Evolutionary conservation across 1,140 invertebrate genomes (phyloP).

Genomic region (Procambarus virginalis): DNA sequence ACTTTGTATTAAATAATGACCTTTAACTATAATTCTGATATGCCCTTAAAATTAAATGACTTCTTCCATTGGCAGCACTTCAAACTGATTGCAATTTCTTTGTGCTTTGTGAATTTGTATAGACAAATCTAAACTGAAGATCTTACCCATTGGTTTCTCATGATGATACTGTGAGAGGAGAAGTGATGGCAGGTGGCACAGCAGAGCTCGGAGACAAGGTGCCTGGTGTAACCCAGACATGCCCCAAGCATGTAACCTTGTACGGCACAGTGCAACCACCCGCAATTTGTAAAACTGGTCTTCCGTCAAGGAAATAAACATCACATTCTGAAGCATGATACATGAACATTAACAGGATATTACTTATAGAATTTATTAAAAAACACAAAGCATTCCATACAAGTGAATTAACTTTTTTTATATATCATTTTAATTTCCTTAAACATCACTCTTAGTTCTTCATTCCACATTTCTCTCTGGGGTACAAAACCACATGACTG

Average conservation of each 20-base stretch:
- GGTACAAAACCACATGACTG: too few relatives aligned
- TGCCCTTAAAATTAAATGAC: too few relatives aligned
- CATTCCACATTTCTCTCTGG: too few relatives aligned
- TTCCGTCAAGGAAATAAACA: constrained; percentile 75
- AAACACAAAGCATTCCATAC: too few relatives aligned
- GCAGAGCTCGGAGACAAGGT: constrained; percentile 78
- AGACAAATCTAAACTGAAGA: not conserved
- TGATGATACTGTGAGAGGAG: constrained; percentile 78
- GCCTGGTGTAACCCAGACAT: constrained; percentile 77
- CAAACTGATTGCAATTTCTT: too few relatives aligned
- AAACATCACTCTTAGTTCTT: too few relatives aligned
- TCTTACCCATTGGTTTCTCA: constrained; percentile 76
- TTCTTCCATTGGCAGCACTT: too few relatives aligned
- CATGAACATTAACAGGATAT: not conserved
- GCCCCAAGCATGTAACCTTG: constrained; percentile 76
- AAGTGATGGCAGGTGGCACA: constrained; percentile 77
- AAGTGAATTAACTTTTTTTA: too few relatives aligned
- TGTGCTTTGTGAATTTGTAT: too few relatives aligned
- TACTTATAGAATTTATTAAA: not conserved
- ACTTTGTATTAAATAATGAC: too few relatives aligned
- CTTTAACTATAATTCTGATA: too few relatives aligned
- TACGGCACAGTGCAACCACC: constrained; percentile 76
- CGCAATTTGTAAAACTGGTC: constrained; percentile 74
- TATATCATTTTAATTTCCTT: too few relatives aligned
- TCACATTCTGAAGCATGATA: constrained; percentile 75